phyloP scores from a whole-genome alignment of 2,888 invertebrate species.

The Cantharis rustica region DNA sequence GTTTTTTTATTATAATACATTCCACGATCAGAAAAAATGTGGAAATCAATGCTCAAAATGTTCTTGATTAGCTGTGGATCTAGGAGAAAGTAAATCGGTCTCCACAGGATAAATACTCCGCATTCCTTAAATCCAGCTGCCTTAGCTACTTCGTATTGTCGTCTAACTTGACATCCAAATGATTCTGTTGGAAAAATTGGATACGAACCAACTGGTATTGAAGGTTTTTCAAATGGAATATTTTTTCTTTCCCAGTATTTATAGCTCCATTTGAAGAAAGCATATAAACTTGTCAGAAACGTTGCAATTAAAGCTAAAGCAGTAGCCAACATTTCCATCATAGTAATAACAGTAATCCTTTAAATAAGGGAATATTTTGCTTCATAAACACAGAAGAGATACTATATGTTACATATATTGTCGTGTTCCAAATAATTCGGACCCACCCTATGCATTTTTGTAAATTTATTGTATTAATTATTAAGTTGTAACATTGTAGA shows the following conservation, averaged over 20 bases:
- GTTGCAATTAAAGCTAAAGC: neutral
- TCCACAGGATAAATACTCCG: neutral
- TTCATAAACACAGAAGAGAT: too few species aligned
- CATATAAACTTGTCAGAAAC: neutral
- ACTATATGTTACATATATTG: too few species aligned
- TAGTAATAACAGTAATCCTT: neutral
- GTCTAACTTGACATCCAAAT: conserved; percentile 18
- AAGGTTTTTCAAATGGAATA: conserved; percentile 38
- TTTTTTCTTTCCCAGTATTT: conserved; percentile 43
- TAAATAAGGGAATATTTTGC: too few species aligned
- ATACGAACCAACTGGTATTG: conserved; percentile 43
- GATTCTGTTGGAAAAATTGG: conserved; percentile 4
- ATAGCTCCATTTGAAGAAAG: conserved; percentile 33
- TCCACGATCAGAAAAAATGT: neutral
- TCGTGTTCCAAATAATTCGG: too few species aligned
- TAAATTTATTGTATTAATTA: too few species aligned
- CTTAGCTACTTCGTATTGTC: neutral
- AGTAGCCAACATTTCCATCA: neutral
- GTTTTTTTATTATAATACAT: neutral
- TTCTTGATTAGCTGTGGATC: neutral
- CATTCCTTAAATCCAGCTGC: neutral
- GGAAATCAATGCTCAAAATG: neutral
- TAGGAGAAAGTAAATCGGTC: neutral
- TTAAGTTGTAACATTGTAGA: too few species aligned
- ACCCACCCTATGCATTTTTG: too few species aligned